Evolutionary conservation across 2,113 vertebrate species (phyloP).

Genomic region (Pseudorasbora parva): DNA sequence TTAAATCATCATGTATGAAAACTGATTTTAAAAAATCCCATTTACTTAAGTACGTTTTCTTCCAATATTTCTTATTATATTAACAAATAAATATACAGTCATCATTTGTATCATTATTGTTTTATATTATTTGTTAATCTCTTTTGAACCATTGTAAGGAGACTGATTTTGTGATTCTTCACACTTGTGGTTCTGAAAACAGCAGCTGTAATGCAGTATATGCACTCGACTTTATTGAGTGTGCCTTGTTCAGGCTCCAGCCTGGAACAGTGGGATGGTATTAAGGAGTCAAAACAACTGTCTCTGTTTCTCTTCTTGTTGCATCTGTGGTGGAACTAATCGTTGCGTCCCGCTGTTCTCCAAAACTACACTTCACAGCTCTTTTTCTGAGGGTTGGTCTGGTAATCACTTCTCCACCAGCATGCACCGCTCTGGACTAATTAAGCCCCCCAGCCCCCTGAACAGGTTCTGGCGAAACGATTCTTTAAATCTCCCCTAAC

Average conservation of each 20-base stretch:
- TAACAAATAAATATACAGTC: too few relatives aligned
- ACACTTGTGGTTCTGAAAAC: neutral
- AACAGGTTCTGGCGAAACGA: conserved; percentile 65
- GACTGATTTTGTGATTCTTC: neutral
- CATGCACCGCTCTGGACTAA: conserved; percentile 70
- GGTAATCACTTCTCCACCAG: conserved; percentile 72
- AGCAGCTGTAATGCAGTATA: neutral
- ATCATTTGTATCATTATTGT: too few relatives aligned
- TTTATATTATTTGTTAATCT: neutral
- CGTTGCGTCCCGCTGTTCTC: conserved; percentile 21
- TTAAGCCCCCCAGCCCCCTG: conserved; percentile 70
- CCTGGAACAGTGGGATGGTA: conserved; percentile 37
- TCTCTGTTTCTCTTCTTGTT: conserved; percentile 17
- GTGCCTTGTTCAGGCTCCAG: conserved; percentile 13
- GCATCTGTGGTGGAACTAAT: conserved; percentile 36
- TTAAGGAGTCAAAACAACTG: conserved; percentile 32
- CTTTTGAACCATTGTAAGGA: neutral
- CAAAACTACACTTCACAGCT: neutral
- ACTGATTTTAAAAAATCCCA: neutral
- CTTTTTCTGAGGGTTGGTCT: conserved; percentile 58
- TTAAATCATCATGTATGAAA: neutral
- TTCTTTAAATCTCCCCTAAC: conserved; percentile 78
- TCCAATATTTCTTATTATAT: neutral
- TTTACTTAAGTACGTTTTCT: neutral
- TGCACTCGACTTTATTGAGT: conserved; percentile 26